These are phyloP conservation scores for Tarsius wallacei DNA, from an alignment of 2,797 vertebrate genomes.

Conservation along the genomic window DNA sequence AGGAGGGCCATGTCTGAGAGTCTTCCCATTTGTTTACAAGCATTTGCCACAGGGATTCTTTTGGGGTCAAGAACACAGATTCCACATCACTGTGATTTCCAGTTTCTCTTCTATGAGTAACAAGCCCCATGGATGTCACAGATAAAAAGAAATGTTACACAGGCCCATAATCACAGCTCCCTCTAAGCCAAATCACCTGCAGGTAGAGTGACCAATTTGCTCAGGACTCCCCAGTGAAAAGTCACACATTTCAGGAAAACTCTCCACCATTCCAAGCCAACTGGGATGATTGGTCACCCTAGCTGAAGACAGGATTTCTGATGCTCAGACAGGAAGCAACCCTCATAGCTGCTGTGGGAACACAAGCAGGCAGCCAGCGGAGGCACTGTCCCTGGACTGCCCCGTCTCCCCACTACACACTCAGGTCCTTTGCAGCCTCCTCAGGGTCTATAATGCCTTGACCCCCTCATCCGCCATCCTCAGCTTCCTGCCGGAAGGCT, in stretches of 20 bases:
- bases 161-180: constrained; percentile 87
- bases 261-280: background rate
- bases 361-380: accelerated
- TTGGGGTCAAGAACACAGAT: constrained; percentile 12
- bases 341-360: background rate
- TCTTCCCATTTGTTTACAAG: background rate
- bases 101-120: constrained; percentile 64
- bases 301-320: background rate
- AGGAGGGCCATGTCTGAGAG: background rate
- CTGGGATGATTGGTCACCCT: no score
- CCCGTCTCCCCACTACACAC: background rate
- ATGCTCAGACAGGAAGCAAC: background rate
- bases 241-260: background rate
- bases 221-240: background rate
- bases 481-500: background rate
- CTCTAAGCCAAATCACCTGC: constrained; percentile 82
- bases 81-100: background rate
- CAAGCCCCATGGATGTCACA: constrained; percentile 77
- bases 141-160: constrained; percentile 86
- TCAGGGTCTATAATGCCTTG: accelerated
- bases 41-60: background rate
- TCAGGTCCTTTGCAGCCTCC: accelerated
- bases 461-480: background rate
- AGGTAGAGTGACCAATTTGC: background rate
- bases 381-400: background rate